These are phyloP conservation scores for Rhynchophorus ferrugineus DNA, from an alignment of 1,140 invertebrate genomes.

Conservation along the genomic window DNA sequence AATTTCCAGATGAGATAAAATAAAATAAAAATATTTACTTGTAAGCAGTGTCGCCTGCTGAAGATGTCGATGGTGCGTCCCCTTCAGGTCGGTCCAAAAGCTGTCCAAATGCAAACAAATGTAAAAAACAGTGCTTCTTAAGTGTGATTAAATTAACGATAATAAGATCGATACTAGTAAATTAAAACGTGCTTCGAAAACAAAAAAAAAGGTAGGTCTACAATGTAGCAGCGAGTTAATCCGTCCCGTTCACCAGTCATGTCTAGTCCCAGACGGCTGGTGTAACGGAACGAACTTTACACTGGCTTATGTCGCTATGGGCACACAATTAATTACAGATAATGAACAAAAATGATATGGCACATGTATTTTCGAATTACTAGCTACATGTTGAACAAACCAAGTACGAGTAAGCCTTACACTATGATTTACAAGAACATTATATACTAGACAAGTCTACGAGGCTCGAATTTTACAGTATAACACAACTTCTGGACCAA, in stretches of 20 bases:
- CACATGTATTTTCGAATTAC: slow-evolving; percentile 5
- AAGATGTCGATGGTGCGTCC: slow-evolving; percentile 33
- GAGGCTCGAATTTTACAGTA: too few relatives aligned
- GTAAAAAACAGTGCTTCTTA: slow-evolving; percentile 39
- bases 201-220: slow-evolving; percentile 21
- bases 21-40: slow-evolving; percentile 52
- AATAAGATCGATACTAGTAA: slow-evolving; percentile 22
- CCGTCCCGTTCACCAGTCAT: slow-evolving; percentile 1
- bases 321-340: slow-evolving; percentile 3
- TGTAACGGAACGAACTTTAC: slow-evolving; percentile 12
- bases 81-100: slow-evolving; percentile 51
- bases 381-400: slow-evolving; percentile 6
- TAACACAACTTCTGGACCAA: slow-evolving; percentile 37
- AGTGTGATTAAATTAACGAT: slow-evolving; percentile 28
- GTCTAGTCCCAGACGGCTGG: too few relatives aligned
- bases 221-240: slow-evolving; percentile 4
- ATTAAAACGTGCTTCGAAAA: slow-evolving; percentile 11
- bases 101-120: slow-evolving; percentile 47
- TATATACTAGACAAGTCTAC: slow-evolving; percentile 26
- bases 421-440: slow-evolving; percentile 2
- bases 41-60: slow-evolving; percentile 41
- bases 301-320: too few relatives aligned
- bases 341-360: slow-evolving; percentile 7
- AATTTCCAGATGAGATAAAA: slow-evolving; percentile 23
- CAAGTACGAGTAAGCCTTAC: slow-evolving; percentile 2